Evolutionary conservation across 2,113 vertebrate genomes (phyloP).

Genomic region (Picathartes gymnocephalus): DNA sequence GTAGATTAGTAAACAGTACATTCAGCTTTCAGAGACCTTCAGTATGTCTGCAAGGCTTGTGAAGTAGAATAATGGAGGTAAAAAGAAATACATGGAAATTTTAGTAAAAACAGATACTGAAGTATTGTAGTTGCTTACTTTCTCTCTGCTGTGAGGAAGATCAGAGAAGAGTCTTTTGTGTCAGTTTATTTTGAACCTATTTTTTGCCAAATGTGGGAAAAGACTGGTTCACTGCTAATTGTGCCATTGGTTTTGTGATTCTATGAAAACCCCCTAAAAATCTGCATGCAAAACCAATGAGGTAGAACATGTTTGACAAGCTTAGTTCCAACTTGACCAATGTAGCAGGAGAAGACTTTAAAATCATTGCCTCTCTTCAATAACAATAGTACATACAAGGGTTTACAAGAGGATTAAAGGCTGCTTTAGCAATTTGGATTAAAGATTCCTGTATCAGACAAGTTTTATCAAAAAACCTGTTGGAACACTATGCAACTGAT

Average conservation of each 20-base stretch:
- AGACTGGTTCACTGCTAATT: conserved; percentile 45
- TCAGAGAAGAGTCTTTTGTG: conserved; percentile 8
- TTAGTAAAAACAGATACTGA: background rate
- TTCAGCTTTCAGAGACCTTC: conserved; percentile 20
- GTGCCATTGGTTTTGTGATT: conserved; percentile 62
- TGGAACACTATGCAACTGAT: background rate
- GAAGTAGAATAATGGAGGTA: background rate
- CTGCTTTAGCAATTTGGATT: background rate
- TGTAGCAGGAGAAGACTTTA: conserved; percentile 28
- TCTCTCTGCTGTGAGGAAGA: background rate
- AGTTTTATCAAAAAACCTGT: conserved; percentile 15
- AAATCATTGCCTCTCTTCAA: conserved; percentile 42
- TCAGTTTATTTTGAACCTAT: conserved; percentile 21
- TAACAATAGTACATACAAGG: conserved; percentile 40
- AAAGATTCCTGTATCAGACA: conserved; percentile 1
- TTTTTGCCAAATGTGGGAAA: conserved; percentile 32
- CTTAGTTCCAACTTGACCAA: conserved; percentile 41
- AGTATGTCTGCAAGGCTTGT: background rate
- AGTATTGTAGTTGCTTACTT: background rate
- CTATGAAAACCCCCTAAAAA: conserved; percentile 44
- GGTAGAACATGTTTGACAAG: conserved; percentile 61
- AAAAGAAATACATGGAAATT: background rate
- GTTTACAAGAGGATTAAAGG: conserved; percentile 60
- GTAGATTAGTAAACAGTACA: conserved; percentile 30
- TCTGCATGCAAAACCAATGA: conserved; percentile 46